These are phyloP conservation scores for Acromyrmex charruanus DNA, from an alignment of 1,140 invertebrate genomes.

Conservation along the genomic window DNA sequence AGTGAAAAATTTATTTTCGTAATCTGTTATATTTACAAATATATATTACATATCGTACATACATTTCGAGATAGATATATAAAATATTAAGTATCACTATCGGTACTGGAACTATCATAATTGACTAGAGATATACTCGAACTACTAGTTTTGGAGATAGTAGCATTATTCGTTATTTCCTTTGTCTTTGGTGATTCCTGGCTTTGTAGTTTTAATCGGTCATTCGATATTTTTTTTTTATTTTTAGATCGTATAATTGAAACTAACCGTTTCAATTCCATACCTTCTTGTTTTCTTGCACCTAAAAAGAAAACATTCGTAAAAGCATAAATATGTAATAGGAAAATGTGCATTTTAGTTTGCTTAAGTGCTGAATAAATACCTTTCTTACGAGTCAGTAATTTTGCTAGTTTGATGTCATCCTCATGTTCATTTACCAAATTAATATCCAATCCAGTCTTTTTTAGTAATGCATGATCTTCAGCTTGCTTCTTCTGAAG, in stretches of 20 bases:
- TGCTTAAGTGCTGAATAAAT: conserved; percentile 34
- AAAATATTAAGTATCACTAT: conserved; percentile 80
- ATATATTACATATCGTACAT: conserved; percentile 72
- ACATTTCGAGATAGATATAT: conserved; percentile 33
- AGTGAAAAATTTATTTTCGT: not conserved
- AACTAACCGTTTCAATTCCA: conserved; percentile 78
- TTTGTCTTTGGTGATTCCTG: conserved; percentile 49
- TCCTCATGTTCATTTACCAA: conserved; percentile 93
- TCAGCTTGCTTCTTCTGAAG: conserved; percentile 89
- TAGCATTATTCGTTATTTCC: conserved; percentile 14
- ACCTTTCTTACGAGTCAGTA: conserved; percentile 87
- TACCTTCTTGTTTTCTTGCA: conserved; percentile 61
- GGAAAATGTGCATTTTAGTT: not conserved
- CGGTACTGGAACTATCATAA: conserved; percentile 84
- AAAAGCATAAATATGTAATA: conserved; percentile 44
- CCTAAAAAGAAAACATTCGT: conserved; percentile 70
- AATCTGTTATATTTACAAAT: conserved; percentile 53
- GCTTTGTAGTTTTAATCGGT: conserved; percentile 28
- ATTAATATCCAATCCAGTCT: conserved; percentile 92
- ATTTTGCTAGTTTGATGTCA: conserved; percentile 92
- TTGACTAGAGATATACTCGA: conserved; percentile 79
- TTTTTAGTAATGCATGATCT: conserved; percentile 92
- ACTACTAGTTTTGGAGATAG: conserved; percentile 46
- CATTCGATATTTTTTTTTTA: conserved; percentile 32
- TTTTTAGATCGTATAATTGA: conserved; percentile 78